These are phyloP conservation scores for Odontocolon sp. DNA, from an alignment of 2,888 invertebrate genomes.

Conservation along the genomic window DNA sequence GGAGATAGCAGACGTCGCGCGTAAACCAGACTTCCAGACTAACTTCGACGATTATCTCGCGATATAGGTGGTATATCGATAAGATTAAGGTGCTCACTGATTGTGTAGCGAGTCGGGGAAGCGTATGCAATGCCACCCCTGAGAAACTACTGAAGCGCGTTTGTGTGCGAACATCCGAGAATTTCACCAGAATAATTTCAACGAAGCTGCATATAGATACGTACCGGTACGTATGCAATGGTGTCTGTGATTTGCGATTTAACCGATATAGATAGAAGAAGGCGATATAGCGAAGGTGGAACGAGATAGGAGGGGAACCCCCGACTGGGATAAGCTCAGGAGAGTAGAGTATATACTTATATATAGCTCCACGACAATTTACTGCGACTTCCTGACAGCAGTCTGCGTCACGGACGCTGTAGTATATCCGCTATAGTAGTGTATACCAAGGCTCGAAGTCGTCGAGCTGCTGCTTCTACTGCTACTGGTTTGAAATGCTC, in stretches of 20 bases:
- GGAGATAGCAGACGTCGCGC: conserved; percentile 32
- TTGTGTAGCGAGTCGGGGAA: conserved; percentile 47
- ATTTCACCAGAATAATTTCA: conserved; percentile 48
- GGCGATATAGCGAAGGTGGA: conserved; percentile 21
- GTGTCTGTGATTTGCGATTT: conserved; percentile 71
- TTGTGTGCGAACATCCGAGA: conserved; percentile 14
- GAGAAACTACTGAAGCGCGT: conserved; percentile 44
- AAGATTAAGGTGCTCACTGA: conserved; percentile 49
- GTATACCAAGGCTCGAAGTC: conserved; percentile 28
- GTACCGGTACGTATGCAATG: conserved; percentile 19
- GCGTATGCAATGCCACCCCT: conserved; percentile 33
- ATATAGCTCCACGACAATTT: conserved; percentile 52
- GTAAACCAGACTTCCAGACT: conserved; percentile 49
- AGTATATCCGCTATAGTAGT: conserved; percentile 31
- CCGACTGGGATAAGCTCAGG: conserved; percentile 42
- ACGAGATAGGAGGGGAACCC: conserved; percentile 30
- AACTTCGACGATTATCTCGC: conserved; percentile 57
- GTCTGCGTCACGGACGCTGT: conserved; percentile 59
- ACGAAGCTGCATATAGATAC: conserved; percentile 8
- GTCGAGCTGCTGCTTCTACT: conserved; percentile 13
- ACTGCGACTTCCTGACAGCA: conserved; percentile 72
- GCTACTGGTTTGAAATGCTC: conserved; percentile 21
- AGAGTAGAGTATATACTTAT: conserved; percentile 46
- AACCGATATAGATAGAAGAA: conserved; percentile 57
- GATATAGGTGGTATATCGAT: conserved; percentile 50